Evolutionary conservation across 2,888 invertebrate genomes (phyloP).

Genomic region (Pheosia gnoma): DNA sequence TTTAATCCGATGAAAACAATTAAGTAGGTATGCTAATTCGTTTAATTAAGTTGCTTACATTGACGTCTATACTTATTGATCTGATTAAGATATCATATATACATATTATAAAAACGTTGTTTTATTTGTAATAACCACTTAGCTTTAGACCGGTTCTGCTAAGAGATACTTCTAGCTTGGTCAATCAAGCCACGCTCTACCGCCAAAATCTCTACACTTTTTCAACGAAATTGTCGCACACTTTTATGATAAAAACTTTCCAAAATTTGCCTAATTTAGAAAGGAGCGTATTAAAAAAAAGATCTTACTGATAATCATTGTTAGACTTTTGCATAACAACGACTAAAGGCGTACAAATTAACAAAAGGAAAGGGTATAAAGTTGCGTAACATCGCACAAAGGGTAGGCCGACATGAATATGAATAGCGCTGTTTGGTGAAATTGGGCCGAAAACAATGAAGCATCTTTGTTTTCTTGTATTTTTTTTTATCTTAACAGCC

Average conservation of each 20-base stretch:
- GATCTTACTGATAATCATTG: constrained; percentile 32
- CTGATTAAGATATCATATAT: constrained; percentile 5
- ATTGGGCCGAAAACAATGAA: constrained; percentile 63
- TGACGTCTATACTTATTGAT: constrained; percentile 14
- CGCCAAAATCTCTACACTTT: not conserved
- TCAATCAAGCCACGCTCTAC: too few species aligned
- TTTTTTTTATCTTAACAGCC: constrained; percentile 41
- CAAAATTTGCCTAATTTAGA: constrained; percentile 22
- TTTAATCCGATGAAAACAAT: constrained; percentile 39
- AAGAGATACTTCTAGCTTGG: too few species aligned
- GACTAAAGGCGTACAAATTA: constrained; percentile 54
- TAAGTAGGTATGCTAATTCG: constrained; percentile 30
- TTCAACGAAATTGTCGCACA: not conserved
- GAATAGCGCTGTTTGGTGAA: constrained; percentile 73
- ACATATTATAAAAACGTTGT: too few species aligned
- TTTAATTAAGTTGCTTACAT: constrained; percentile 22
- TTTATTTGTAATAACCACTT: not conserved
- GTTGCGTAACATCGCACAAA: constrained; percentile 73
- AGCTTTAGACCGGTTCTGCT: not conserved
- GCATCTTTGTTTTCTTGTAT: constrained; percentile 43
- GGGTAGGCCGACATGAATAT: constrained; percentile 78
- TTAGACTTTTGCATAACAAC: constrained; percentile 34
- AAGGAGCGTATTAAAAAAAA: constrained; percentile 29
- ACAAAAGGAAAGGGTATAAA: constrained; percentile 66
- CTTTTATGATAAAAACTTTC: constrained; percentile 26